phyloP scores from a whole-genome alignment of 2,797 vertebrate genomes.

The Erpetoichthys calabaricus region DNA sequence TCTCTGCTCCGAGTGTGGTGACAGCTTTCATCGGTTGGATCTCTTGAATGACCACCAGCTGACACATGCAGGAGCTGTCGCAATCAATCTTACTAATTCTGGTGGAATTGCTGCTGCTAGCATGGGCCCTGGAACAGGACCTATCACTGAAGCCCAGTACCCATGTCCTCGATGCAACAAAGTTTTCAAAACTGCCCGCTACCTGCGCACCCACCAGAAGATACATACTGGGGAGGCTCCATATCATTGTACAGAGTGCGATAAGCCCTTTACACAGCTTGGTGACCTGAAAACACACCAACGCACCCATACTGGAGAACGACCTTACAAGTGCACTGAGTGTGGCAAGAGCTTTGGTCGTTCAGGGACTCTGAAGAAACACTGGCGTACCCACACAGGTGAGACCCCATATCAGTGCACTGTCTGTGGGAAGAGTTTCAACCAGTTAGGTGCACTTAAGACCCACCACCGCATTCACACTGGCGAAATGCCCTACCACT shows the following conservation, averaged over 20 bases:
- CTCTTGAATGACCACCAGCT: slow-evolving; percentile 10
- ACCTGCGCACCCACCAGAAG: slow-evolving; percentile 17
- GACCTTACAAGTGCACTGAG: slow-evolving; percentile 15
- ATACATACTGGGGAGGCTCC: slow-evolving; percentile 17
- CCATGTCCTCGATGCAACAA: slow-evolving; percentile 12
- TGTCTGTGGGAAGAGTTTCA: slow-evolving; percentile 14
- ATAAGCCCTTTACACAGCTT: slow-evolving; percentile 16
- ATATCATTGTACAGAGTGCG: slow-evolving; percentile 15
- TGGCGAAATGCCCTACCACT: slow-evolving; percentile 14
- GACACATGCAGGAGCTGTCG: too few relatives aligned
- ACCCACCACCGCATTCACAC: slow-evolving; percentile 16
- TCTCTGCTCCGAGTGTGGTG: slow-evolving; percentile 14
- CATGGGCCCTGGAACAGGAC: too few relatives aligned
- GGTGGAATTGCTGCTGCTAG: too few relatives aligned
- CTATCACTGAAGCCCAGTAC: slow-evolving; percentile 2
- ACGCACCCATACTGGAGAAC: slow-evolving; percentile 14
- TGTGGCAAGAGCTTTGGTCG: slow-evolving; percentile 16
- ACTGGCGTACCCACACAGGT: slow-evolving; percentile 18
- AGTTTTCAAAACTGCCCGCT: slow-evolving; percentile 14
- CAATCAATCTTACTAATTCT: too few relatives aligned
- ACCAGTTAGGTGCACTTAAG: slow-evolving; percentile 16
- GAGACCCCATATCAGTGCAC: slow-evolving; percentile 16
- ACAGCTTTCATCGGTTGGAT: slow-evolving; percentile 13
- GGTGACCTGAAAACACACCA: slow-evolving; percentile 16
- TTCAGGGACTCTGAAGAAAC: slow-evolving; percentile 18